Conservation (phyloP, 2,113 vertebrate species). For the Blennius ocellaris region DNA sequence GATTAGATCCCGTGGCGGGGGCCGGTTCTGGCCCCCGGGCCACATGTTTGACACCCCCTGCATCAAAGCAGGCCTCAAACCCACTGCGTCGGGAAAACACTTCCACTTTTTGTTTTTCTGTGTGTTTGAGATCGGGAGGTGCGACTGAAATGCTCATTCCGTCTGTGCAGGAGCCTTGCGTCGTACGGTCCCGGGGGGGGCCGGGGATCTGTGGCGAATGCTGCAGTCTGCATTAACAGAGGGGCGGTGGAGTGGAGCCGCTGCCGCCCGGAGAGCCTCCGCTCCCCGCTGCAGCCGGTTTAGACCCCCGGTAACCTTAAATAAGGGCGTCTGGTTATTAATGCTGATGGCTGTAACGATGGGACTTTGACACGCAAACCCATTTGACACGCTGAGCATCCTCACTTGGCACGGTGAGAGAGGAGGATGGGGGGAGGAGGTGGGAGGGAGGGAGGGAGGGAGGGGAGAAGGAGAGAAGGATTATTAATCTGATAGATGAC, state of each 20-base stretch:
- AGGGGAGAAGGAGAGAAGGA: conserved; percentile 63
- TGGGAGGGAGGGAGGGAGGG: neutral
- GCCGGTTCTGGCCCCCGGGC: too few relatives aligned
- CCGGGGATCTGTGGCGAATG: conserved; percentile 43
- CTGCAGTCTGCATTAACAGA: conserved; percentile 62
- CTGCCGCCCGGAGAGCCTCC: conserved; percentile 5
- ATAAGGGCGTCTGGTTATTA: conserved; percentile 74
- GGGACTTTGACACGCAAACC: conserved; percentile 73
- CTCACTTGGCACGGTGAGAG: conserved; percentile 58
- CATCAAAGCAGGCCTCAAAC: conserved; percentile 1
- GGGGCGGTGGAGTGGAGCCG: conserved; percentile 40
- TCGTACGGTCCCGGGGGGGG: conserved; percentile 57
- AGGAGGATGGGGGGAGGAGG: conserved; percentile 15
- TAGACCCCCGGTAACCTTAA: conserved; percentile 70
- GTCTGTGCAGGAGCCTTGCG: conserved; percentile 12
- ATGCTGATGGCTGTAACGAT: conserved; percentile 74
- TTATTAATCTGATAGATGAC: conserved; percentile 85
- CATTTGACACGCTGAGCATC: conserved; percentile 73
- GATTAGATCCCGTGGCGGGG: too few relatives aligned
- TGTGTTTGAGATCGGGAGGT: neutral
- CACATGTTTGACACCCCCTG: too few relatives aligned
- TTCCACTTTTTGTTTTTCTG: neutral
- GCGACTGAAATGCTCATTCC: conserved; percentile 54
- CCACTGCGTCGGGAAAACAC: conserved; percentile 2
- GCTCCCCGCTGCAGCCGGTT: conserved; percentile 58